Conservation (phyloP, 2,888 invertebrate species). For the Pachycephus smyrnensis region DNA sequence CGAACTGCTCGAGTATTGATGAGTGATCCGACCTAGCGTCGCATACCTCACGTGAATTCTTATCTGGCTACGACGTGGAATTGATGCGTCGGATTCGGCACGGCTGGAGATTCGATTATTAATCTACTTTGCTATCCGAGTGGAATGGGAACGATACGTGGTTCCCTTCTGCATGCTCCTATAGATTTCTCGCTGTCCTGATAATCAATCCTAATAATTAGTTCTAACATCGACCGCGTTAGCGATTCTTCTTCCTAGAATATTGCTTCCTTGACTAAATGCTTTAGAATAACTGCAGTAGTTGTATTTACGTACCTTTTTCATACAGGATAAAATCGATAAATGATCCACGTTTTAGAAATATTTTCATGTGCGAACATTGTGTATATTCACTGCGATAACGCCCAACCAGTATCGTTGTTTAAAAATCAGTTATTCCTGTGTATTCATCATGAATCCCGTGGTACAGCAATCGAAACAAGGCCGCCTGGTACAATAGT, state of each 20-base stretch:
- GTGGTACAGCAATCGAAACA: background rate
- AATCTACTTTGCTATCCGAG: background rate
- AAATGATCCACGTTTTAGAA: background rate
- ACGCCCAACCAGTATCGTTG: background rate
- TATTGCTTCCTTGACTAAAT: background rate
- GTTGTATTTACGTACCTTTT: background rate
- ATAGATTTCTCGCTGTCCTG: background rate
- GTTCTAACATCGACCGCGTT: background rate
- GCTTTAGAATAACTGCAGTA: background rate
- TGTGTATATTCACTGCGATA: background rate
- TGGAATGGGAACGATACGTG: background rate
- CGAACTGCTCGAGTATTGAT: constrained; percentile 14
- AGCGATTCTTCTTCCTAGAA: no score
- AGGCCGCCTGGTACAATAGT: background rate
- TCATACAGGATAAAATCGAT: background rate
- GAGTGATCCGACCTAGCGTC: constrained; percentile 18
- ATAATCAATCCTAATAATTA: background rate
- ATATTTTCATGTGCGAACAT: background rate
- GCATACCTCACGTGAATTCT: constrained; percentile 20
- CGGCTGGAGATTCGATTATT: background rate
- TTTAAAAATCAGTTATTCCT: background rate
- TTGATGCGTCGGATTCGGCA: constrained; percentile 15
- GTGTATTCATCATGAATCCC: background rate
- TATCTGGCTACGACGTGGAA: constrained; percentile 13
- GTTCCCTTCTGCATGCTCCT: background rate